A percentile compares a stretch with the other conserved stretches of the same genome.
These are phyloP conservation scores for Cetonia aurata DNA, from an alignment of 2,888 invertebrate species.

Conservation along the genomic window DNA sequence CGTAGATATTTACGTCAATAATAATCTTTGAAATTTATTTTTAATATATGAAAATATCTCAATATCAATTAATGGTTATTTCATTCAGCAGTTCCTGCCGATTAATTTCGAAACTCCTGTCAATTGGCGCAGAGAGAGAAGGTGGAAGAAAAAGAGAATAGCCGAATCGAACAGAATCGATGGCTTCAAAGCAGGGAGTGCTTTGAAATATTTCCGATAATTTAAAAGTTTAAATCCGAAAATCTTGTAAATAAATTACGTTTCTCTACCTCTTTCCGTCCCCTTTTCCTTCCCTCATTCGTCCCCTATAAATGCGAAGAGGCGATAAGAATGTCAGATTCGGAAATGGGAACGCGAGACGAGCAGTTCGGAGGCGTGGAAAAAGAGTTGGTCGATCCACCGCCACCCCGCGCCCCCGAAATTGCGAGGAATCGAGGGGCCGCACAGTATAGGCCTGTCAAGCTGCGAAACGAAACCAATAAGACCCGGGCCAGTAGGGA, in stretches of 20 bases:
- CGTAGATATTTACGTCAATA: too few species aligned
- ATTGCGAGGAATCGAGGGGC: neutral
- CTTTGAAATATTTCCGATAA: conserved; percentile 10
- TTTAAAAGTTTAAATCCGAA: conserved; percentile 29
- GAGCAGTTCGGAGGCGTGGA: too few species aligned
- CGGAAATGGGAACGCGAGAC: neutral
- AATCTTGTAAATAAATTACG: conserved; percentile 30
- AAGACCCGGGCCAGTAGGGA: conserved; percentile 15
- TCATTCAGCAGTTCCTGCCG: too few species aligned
- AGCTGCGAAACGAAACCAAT: conserved; percentile 31
- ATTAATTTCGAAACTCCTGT: too few species aligned
- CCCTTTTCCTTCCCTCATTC: too few species aligned
- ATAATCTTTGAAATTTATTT: too few species aligned
- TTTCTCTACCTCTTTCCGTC: neutral
- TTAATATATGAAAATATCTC: too few species aligned
- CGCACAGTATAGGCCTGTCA: conserved; percentile 20
- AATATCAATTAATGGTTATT: too few species aligned
- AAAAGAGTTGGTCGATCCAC: too few species aligned
- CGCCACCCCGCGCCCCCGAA: too few species aligned
- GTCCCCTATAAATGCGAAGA: too few species aligned
- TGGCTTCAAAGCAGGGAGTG: neutral
- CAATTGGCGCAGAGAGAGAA: neutral
- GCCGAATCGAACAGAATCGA: neutral
- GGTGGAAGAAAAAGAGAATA: neutral
- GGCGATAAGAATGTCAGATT: neutral